Conservation (phyloP, 2,113 vertebrate genomes). For the Carlito syrichta region DNA sequence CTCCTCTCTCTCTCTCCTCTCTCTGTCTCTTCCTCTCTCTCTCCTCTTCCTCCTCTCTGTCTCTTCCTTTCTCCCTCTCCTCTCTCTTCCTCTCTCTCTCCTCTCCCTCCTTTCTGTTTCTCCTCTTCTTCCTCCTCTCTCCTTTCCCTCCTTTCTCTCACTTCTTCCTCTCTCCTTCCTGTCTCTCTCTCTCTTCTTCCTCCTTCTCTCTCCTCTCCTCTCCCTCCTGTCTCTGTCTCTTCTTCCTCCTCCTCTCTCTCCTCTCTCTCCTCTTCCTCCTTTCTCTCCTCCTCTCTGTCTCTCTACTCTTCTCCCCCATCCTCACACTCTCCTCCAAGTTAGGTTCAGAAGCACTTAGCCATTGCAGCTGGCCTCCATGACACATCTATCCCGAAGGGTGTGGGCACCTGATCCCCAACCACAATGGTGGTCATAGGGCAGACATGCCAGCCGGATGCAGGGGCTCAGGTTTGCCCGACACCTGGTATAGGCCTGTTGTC, state of each 20-base stretch:
- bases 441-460: too few relatives aligned
- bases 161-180: neutral
- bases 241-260: neutral
- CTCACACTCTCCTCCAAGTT: neutral
- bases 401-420: neutral
- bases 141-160: neutral
- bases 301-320: neutral
- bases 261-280: neutral
- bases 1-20: neutral
- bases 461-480: too few relatives aligned
- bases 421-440: neutral
- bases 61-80: neutral
- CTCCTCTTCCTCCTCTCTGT: neutral
- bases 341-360: neutral
- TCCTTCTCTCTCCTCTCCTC: neutral
- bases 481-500: neutral
- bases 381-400: neutral
- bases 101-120: too few relatives aligned
- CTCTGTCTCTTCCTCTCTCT: neutral
- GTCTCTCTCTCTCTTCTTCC: neutral
- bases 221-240: neutral
- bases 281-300: too few relatives aligned
- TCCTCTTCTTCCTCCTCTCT: too few relatives aligned
- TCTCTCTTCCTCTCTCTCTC: neutral
- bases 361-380: neutral